Conservation (phyloP, 2,113 vertebrate genomes). For the Amblyopsis rosae region DNA sequence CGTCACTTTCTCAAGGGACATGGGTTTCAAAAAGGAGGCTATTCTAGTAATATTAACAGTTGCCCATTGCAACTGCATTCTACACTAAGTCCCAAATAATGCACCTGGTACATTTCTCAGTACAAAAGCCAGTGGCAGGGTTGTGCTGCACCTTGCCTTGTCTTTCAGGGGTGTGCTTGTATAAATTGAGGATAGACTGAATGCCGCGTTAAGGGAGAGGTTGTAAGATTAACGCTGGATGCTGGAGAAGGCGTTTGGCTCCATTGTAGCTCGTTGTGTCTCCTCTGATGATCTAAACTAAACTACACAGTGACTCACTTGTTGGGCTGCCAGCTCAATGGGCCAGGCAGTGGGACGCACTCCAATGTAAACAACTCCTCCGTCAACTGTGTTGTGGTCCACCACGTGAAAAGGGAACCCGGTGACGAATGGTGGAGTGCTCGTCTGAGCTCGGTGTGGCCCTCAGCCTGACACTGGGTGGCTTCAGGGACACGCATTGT, state of each 20-base stretch:
- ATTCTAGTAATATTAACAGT: too few relatives aligned
- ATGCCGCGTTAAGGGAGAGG: constrained; percentile 23
- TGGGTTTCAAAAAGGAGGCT: too few relatives aligned
- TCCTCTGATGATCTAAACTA: constrained; percentile 63
- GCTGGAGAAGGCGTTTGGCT: constrained; percentile 33
- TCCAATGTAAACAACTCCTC: constrained; percentile 68
- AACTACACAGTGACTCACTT: constrained; percentile 57
- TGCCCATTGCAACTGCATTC: too few relatives aligned
- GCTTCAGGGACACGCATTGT: constrained; percentile 70
- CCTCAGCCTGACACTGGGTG: constrained; percentile 65
- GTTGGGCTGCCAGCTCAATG: constrained; percentile 35
- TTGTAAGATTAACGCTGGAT: constrained; percentile 56
- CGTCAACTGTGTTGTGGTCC: constrained; percentile 34
- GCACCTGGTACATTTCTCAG: too few relatives aligned
- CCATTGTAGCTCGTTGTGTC: constrained; percentile 37
- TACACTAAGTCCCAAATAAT: too few relatives aligned
- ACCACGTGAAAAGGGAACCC: constrained; percentile 59
- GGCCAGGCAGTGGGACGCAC: constrained; percentile 61
- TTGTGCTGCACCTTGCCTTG: neutral
- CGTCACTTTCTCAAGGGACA: too few relatives aligned
- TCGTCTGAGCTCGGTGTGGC: constrained; percentile 68
- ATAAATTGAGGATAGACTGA: constrained; percentile 63
- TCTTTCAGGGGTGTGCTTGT: constrained; percentile 61
- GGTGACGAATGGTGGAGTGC: constrained; percentile 70
- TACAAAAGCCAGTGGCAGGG: too few relatives aligned